These are phyloP conservation scores for Arenaria interpres DNA, from an alignment of 2,113 vertebrate species.

Conservation along the genomic window DNA sequence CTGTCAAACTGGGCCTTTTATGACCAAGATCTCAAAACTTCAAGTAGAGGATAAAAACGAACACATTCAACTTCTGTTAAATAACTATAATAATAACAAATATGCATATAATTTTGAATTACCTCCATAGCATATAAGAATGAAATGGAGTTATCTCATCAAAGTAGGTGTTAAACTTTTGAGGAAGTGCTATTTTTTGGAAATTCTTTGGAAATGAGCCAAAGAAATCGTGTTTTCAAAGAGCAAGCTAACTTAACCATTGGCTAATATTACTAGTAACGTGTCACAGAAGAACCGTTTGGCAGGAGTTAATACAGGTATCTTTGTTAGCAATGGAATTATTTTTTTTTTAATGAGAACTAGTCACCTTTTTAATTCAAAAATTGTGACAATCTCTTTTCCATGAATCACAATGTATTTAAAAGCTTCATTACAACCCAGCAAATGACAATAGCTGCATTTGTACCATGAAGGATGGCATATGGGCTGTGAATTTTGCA, in stretches of 20 bases:
- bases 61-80: background rate
- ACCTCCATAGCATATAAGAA: background rate
- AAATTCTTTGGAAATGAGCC: background rate
- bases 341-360: background rate
- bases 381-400: background rate
- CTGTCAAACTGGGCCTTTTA: background rate
- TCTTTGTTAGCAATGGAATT: background rate
- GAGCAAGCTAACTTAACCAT: background rate
- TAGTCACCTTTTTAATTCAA: background rate
- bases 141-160: background rate
- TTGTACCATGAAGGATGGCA: rapidly evolving
- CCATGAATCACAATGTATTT: background rate
- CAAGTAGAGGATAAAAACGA: background rate
- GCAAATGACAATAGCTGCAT: background rate
- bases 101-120: background rate
- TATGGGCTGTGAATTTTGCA: background rate
- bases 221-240: background rate
- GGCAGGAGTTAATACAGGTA: background rate
- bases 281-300: background rate
- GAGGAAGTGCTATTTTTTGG: background rate
- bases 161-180: background rate
- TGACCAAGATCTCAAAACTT: background rate
- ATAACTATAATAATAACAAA: background rate
- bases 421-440: background rate
- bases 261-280: background rate